phyloP scores from a whole-genome alignment of 2,888 invertebrate genomes.

The Bimastos eiseni region DNA sequence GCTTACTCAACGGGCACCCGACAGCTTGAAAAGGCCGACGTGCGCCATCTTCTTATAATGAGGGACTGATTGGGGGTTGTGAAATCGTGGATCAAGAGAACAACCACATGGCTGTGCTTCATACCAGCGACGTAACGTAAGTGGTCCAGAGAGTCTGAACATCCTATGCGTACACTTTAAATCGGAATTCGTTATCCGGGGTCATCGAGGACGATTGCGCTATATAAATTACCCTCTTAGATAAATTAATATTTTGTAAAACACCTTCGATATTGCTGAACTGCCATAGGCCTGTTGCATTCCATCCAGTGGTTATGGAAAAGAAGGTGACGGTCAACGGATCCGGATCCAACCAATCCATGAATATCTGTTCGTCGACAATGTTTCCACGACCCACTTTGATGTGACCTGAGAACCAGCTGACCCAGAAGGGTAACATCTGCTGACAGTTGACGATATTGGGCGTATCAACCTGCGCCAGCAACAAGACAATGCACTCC shows the following conservation, averaged over 20 bases:
- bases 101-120: no score
- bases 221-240: no score
- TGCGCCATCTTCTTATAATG: no score
- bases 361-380: constrained; percentile 25
- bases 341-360: constrained; percentile 28
- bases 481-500: neutral
- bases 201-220: no score
- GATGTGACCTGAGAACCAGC: constrained; percentile 29
- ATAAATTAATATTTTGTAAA: neutral
- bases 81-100: no score
- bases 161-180: no score
- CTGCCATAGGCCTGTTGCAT: constrained; percentile 13
- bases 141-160: no score
- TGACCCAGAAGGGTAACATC: constrained; percentile 32
- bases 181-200: no score
- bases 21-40: no score
- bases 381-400: constrained; percentile 27
- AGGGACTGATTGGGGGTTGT: no score
- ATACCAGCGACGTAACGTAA: no score
- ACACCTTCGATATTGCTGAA: neutral
- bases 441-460: constrained; percentile 29
- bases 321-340: neutral
- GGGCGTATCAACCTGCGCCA: constrained; percentile 26
- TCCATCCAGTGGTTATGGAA: neutral
- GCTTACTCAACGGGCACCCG: no score